Base-by-base conservation (phyloP, 2,113 vertebrate genomes). In the Fulmarus glacialis region DNA sequence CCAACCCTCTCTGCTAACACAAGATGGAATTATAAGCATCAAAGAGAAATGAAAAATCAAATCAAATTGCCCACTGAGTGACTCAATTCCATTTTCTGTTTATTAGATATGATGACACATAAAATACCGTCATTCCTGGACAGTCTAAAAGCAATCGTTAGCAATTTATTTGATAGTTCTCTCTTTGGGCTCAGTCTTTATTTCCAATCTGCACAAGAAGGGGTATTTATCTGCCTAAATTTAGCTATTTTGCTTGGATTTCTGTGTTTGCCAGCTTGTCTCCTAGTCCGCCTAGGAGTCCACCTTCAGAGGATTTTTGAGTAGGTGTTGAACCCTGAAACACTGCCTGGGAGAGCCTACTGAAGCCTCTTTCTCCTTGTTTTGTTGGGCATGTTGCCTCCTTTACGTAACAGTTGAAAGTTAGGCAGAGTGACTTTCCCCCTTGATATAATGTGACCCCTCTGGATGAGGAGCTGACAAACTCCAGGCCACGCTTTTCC, bases 321-420 rank as follows among this genome's bases (percentile, higher is more conserved):
- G 96, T 93, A 50, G 95, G 92, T 92, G 87, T 85, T 88, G 70
- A 93, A 82, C 58, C 85, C 84, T 95, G 97, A 97, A 75, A 95
- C 87, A 91, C 95, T 77, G 93, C 88, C 96, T 96, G 84, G 87
- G 74, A 93, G 85, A 95, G 66, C 56, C 77, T 82, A 58, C 34
- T 63, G 84, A 82, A 75, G 47, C 52, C 36, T 67, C 32, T 50
- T 67, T 58, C 62, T 22, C n/a, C 9, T 9, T 45, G 21, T 67
- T 89, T 82, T 63, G 5, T 38, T 66, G 58, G 47, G 43, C 48
- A 85, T 60, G 19, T 64, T 79, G 18, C 32, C 17, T 78, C 19
- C 22, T 70, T 87, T 91, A 67, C 22, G 0, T 82, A 94, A 89
- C 9, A 38, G 53, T 6, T 82, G 14, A 42, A 64, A 59, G 43